Conservation (phyloP, 2,888 invertebrate genomes). For the Melanotus villosus region DNA sequence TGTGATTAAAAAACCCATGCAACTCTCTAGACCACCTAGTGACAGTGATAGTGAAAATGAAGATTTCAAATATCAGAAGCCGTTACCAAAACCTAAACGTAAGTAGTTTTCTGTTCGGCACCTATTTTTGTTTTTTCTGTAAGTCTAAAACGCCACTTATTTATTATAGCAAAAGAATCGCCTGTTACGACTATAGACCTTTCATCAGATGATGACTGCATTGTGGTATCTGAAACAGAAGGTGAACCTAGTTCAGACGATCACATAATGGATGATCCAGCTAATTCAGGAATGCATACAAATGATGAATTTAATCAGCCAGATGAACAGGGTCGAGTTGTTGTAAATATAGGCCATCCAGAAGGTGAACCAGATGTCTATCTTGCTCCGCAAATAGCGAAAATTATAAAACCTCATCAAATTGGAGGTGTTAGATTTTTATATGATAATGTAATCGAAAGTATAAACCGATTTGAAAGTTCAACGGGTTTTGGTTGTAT, state of each 20-base stretch:
- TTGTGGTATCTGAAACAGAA: constrained; percentile 87
- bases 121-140: too few relatives aligned
- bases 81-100: constrained; percentile 56
- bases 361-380: constrained; percentile 92
- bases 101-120: too few relatives aligned
- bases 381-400: constrained; percentile 91
- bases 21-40: constrained; percentile 52
- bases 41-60: constrained; percentile 65
- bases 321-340: constrained; percentile 91
- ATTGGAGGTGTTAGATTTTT: constrained; percentile 82
- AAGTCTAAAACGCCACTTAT: too few relatives aligned
- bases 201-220: constrained; percentile 86
- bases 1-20: constrained; percentile 62
- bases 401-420: constrained; percentile 96
- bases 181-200: constrained; percentile 83
- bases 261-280: constrained; percentile 82
- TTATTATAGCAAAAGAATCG: constrained; percentile 65
- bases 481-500: constrained; percentile 97
- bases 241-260: constrained; percentile 84
- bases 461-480: constrained; percentile 87
- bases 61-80: constrained; percentile 50
- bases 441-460: constrained; percentile 97
- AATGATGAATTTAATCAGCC: constrained; percentile 93
- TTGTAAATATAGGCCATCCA: constrained; percentile 95
- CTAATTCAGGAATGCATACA: constrained; percentile 93